Percentiles rank a stretch among this genome's conserved stretches.
phyloP scores from a whole-genome alignment of 2,797 vertebrate genomes.

The Sandelia bainsii region DNA sequence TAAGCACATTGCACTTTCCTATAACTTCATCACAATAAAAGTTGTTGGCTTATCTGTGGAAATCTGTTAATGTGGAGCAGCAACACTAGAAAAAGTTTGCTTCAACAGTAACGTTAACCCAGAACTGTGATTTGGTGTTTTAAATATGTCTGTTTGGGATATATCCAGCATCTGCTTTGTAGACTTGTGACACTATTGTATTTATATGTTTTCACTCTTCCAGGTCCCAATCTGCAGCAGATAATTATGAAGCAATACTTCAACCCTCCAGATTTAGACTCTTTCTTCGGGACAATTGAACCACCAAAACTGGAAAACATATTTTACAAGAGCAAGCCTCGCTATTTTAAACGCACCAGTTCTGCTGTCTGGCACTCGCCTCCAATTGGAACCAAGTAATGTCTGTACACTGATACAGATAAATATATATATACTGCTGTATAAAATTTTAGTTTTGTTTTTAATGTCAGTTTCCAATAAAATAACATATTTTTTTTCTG shows the following conservation, averaged over 20 bases:
- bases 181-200: neutral
- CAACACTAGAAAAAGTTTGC: too few relatives aligned
- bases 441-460: slow-evolving; percentile 45
- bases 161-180: neutral
- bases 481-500: slow-evolving; percentile 29
- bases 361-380: slow-evolving; percentile 95
- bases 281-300: slow-evolving; percentile 86
- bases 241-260: slow-evolving; percentile 91
- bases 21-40: too few relatives aligned
- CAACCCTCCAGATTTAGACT: slow-evolving; percentile 85
- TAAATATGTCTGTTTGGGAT: neutral
- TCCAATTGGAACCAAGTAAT: slow-evolving; percentile 74
- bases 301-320: slow-evolving; percentile 89
- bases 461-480: slow-evolving; percentile 65
- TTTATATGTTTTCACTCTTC: neutral
- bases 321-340: slow-evolving; percentile 94
- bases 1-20: too few relatives aligned
- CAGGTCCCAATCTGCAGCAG: slow-evolving; percentile 88
- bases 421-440: slow-evolving; percentile 35
- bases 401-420: slow-evolving; percentile 42
- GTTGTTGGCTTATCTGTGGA: too few relatives aligned
- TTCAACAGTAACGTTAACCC: too few relatives aligned
- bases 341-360: slow-evolving; percentile 95
- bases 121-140: neutral
- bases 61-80: too few relatives aligned